Evolutionary conservation across 2,888 invertebrate genomes (phyloP).

Genomic region (Luperina testacea): DNA sequence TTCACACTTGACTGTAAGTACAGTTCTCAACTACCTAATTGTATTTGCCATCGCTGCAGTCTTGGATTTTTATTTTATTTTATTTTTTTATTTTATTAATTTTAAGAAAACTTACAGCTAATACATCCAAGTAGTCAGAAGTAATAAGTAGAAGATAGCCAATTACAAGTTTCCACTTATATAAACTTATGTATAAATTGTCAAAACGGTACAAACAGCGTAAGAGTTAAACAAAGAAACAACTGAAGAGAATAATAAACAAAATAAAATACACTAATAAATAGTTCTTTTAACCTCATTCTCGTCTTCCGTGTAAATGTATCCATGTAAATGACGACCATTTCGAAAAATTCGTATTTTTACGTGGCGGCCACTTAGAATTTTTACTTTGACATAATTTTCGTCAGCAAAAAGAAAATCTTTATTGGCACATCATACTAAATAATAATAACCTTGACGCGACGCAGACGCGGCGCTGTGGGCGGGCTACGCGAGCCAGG

Average conservation of each 20-base stretch:
- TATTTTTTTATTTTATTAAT: background rate
- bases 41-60: background rate
- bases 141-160: too few species aligned
- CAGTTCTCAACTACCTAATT: background rate
- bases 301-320: background rate
- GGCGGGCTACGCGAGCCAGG: constrained; percentile 65
- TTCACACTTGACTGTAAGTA: constrained; percentile 93
- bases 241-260: too few species aligned
- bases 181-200: too few species aligned
- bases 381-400: background rate
- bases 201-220: too few species aligned
- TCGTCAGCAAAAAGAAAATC: background rate
- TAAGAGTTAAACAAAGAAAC: too few species aligned
- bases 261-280: too few species aligned
- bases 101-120: too few species aligned
- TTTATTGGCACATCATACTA: background rate
- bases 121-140: too few species aligned
- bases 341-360: too few species aligned
- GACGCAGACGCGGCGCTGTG: constrained; percentile 79
- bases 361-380: too few species aligned
- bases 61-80: background rate
- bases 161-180: too few species aligned
- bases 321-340: too few species aligned
- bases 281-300: background rate
- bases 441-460: background rate